Evolutionary conservation across 2,888 invertebrate genomes (phyloP), one percentile per base, ranked within the genome.

Genomic region (Ophonus ardosiacus): DNA sequence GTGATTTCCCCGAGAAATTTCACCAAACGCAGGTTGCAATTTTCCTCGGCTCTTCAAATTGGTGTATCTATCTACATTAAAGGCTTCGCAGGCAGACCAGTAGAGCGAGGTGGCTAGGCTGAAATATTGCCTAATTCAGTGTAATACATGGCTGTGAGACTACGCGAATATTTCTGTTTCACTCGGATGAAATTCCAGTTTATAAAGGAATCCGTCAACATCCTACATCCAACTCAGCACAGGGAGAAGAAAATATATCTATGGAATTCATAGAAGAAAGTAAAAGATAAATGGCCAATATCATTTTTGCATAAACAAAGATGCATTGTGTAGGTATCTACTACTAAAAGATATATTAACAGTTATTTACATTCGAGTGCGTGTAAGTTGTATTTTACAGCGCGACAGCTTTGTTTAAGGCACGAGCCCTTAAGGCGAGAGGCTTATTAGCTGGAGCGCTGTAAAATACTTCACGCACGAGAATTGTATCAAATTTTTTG

Each of bases 1-100:
- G 82, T 71, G 82, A 71, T 74, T 82, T 82, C 31, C 59, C 82
- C 57, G 24, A 38, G 71, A 82, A 82, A 57, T 81, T 82, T 82
- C 57, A 68, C 68, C 82, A 71, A 57, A 71, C 82, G 40, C 68
- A 65, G 71, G 56, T 68, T 17, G 51, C 82, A 82, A 82, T 82
- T 82, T 82, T 71, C 71, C 68, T 82, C 68, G 71, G 68, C 82
- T 15, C 82, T 82, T 82, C 88, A 88, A 88, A 88, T 88, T 88
- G 88, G 88, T 87, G 87, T 88, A 88, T 88, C 88, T 87, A 87
- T 88, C 88, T 88, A 88, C 87, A 88, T 88, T 88, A 88, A 86
- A 86, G 86, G 68, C 38, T 13, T n/a, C 4, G 38, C 15, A 31
- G 68, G 15, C 4, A 31, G n/a, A 7, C 51, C 40, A 7, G 18